Evolutionary conservation across 2,888 invertebrate genomes (phyloP), one percentile per base, ranked within the genome.

Genomic region (Zelleria hepariella): DNA sequence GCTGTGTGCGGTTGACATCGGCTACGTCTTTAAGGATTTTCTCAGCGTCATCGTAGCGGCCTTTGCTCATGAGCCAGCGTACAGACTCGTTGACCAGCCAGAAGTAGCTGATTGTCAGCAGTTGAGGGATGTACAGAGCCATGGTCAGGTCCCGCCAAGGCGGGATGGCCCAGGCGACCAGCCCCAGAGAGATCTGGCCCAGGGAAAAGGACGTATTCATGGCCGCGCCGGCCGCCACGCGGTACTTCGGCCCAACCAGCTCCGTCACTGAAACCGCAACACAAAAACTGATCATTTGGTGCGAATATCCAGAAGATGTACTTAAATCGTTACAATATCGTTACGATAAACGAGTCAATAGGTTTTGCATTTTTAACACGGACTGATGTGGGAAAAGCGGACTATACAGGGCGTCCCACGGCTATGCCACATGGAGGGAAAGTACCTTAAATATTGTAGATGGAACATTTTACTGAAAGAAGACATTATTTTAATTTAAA

Each of bases 61-160:
- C 90, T 65, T 93, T 93, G 1, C 93, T 91, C 7, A 95, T 77
- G 21, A 95, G 86, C 96, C 96, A 96, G 63, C 95, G 89, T 10
- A 94, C 90, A 48, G 94, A 94, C 79, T 94, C 94, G 0, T 76
- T 67, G 7, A 86, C 64, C 15, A 93, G 66, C 92, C 93, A 93
- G 66, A 92, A 91, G 72, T 94, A 94, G 3, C 86, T 70, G 21
- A 95, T 73, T 64, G 94, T 91, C 0, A 94, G 75, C 6, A 94
- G 69, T 0, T 93, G 92, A 0, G 95, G 95, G 0, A 91, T 89
- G 68, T 95, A 95, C 4, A 92, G 86, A 18, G 93, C 89, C 24
- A 93, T 84, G 60, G 95, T 90, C 62, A 94, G 86, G 49, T 90
- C 86, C 62, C 93, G 90, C 95, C 96, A 96, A 70, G 94, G 91